Evolutionary conservation across 2,797 vertebrate genomes (phyloP).

Genomic region (Xiphophorus birchmanni): DNA sequence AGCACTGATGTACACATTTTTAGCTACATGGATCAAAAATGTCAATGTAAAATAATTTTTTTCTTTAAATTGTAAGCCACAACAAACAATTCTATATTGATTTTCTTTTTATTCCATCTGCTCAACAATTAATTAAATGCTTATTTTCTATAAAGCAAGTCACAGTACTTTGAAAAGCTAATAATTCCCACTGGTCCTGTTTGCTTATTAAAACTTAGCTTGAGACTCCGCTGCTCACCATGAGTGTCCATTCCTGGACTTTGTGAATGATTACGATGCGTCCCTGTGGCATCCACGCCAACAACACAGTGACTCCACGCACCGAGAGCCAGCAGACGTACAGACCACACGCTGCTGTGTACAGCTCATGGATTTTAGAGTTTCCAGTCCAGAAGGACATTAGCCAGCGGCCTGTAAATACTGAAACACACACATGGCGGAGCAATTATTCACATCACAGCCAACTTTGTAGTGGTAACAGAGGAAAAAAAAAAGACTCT

Average conservation of each 20-base stretch:
- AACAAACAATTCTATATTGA: not conserved
- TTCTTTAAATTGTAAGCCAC: not conserved
- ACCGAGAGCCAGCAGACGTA: constrained; percentile 98
- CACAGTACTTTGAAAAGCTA: not conserved
- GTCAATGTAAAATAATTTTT: not conserved
- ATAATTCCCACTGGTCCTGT: not conserved
- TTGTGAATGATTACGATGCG: constrained; percentile 94
- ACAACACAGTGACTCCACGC: constrained; percentile 90
- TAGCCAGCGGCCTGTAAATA: constrained; percentile 98
- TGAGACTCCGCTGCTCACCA: constrained; percentile 71
- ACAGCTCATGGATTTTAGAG: constrained; percentile 97
- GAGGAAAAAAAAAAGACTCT: not conserved
- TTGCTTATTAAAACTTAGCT: not conserved
- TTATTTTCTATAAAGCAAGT: not conserved
- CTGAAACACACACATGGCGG: constrained; percentile 70
- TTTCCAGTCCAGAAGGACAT: constrained; percentile 99
- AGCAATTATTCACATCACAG: not conserved
- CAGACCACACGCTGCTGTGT: constrained; percentile 97
- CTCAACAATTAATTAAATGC: not conserved
- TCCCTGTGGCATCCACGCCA: constrained; percentile 99
- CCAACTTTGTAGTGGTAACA: not conserved
- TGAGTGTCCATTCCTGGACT: constrained; percentile 97
- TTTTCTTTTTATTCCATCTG: not conserved
- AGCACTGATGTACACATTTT: not conserved
- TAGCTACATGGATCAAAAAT: not conserved